Base-by-base conservation (phyloP, 2,888 invertebrate species). In the Melipona beecheii region DNA sequence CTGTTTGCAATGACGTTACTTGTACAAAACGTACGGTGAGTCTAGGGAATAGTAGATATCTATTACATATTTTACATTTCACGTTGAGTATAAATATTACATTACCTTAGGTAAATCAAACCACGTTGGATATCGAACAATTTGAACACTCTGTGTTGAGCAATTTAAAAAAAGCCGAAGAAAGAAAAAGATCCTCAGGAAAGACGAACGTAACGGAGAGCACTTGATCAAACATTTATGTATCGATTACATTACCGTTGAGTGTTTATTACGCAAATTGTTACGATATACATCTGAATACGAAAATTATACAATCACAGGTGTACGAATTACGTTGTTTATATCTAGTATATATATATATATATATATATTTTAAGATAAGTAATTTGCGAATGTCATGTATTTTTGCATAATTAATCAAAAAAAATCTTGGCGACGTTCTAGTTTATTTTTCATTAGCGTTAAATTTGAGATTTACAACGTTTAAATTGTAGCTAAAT, bases 111-210 rank as follows among this genome's bases (percentile, higher is more conserved):
- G 70, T 77, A 54, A 87, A 85, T 9, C 86, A 86, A 77, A 60
- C 74, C 15, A 80, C 90, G 78, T 86, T 96, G 52, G 96, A 97
- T 65, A 95, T 96, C 84, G 98, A 98, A n/a, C 56, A 58, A 93
- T 98, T 97, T 95, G 98, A 98, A 95, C 97, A 96, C 91, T 91
- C 97, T 31, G 98, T 98, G 3, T 94, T 98, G 89, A 96, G 96
- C 83, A 97, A 97, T 95, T 95, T 98, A 95, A 95, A 97, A 81
- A 97, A 97, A 95, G 98, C 98, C 6, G 97, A 98, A 92, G 98
- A 98, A 94, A 96, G 98, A 75, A 98, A 98, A 94, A 95, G 95
- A 83, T 91, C 97, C 86, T 97, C 97, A 90, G 96, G 96, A 91
- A 95, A 97, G 95, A 96, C 97, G 95, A 93, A 95, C 93, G 95